A percentile compares a stretch with the other conserved stretches of the same genome.
Conservation (phyloP, 2,113 vertebrate genomes). For the Miniopterus natalensis region DNA sequence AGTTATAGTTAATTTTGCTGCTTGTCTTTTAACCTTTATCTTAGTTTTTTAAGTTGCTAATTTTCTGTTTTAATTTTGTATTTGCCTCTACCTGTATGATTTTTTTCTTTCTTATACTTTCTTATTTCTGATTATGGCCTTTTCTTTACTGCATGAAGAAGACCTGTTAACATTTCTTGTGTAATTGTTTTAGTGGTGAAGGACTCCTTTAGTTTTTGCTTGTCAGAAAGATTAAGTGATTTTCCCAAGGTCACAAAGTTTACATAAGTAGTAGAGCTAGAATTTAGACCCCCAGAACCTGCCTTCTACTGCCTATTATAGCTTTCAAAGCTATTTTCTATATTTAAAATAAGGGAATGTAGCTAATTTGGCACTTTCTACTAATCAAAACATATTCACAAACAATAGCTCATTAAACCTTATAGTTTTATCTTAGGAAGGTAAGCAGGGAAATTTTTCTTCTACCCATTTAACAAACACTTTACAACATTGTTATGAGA, state of each 20-base stretch:
- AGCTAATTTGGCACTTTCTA: not conserved
- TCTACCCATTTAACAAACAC: not conserved
- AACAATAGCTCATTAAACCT: not conserved
- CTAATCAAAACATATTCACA: not conserved
- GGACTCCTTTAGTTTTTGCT: not conserved
- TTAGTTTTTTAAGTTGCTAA: not conserved
- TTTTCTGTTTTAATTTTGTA: not conserved
- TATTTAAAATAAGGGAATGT: not conserved
- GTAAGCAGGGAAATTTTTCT: not conserved
- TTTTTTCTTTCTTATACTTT: not conserved
- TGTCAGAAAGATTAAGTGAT: not conserved
- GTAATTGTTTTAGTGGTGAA: not conserved
- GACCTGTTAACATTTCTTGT: not conserved
- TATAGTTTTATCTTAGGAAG: not conserved
- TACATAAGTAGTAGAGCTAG: not conserved
- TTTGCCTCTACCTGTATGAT: not conserved
- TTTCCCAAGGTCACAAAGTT: not conserved
- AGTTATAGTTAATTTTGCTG: not conserved
- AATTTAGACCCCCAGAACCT: not conserved
- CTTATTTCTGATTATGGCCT: not conserved
- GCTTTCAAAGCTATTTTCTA: not conserved
- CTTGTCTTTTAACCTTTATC: not conserved
- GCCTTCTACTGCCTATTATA: not conserved
- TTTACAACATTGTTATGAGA: not conserved
- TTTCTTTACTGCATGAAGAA: not conserved